phyloP scores from a whole-genome alignment of 2,888 invertebrate species.

The Siphlonurus alternatus region DNA sequence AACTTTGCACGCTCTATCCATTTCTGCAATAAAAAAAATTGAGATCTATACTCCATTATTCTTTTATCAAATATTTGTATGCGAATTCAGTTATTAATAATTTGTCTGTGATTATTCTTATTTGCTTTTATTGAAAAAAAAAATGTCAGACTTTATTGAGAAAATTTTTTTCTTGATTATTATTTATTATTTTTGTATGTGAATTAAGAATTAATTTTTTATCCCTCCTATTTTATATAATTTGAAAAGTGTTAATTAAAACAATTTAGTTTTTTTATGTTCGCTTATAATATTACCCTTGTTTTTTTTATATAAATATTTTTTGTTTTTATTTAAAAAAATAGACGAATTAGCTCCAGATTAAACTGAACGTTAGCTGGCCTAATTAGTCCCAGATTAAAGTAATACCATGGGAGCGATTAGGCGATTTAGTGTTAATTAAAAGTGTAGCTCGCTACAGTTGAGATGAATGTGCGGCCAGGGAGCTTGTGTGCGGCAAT shows the following conservation, averaged over 20 bases:
- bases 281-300: background rate
- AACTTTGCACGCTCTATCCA: no score
- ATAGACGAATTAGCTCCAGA: constrained; percentile 10
- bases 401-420: constrained; percentile 21
- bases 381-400: constrained; percentile 21
- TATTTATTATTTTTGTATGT: no score
- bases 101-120: no score
- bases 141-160: no score
- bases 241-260: background rate
- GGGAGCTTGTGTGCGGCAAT: constrained; percentile 11
- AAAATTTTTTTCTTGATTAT: no score
- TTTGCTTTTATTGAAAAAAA: no score
- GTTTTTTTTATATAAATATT: background rate
- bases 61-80: no score
- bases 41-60: no score
- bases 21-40: no score
- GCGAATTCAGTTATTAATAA: no score
- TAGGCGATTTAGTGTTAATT: constrained; percentile 21
- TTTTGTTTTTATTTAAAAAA: background rate
- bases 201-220: no score
- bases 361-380: constrained; percentile 6
- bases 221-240: background rate
- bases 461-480: constrained; percentile 18
- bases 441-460: constrained; percentile 19
- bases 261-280: background rate